These are phyloP conservation scores for Ceratina australensis DNA, from an alignment of 1,140 invertebrate genomes.

Conservation along the genomic window DNA sequence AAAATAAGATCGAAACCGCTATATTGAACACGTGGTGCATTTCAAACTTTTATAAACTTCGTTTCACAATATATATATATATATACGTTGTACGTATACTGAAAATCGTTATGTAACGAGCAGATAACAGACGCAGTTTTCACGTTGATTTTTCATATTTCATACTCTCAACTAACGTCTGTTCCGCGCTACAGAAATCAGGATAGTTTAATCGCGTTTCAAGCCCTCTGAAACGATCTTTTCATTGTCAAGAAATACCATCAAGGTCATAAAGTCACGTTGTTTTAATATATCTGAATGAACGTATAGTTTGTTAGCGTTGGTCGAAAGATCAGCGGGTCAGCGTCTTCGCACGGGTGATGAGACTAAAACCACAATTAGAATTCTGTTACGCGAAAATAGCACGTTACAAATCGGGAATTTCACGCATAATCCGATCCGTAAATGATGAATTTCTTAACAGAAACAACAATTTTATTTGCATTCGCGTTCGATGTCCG, in stretches of 20 bases:
- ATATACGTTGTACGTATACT: too few species aligned
- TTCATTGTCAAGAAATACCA: background rate
- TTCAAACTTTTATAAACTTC: background rate
- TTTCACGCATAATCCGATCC: too few species aligned
- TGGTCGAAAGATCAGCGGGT: too few species aligned
- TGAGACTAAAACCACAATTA: background rate
- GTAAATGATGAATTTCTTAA: background rate
- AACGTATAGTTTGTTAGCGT: background rate
- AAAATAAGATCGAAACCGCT: background rate
- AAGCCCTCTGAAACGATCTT: background rate
- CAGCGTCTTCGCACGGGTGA: too few species aligned
- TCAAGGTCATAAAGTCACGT: slow-evolving; percentile 21
- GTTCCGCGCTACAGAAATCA: background rate
- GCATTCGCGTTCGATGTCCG: background rate
- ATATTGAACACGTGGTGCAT: background rate
- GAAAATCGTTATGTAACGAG: slow-evolving; percentile 15
- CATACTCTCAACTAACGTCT: background rate
- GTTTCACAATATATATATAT: background rate
- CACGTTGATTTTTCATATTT: background rate
- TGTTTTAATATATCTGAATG: background rate
- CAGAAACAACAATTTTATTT: background rate
- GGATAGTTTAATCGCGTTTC: background rate
- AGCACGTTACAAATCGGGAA: background rate
- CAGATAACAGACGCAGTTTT: background rate
- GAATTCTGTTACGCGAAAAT: background rate